These are phyloP conservation scores for Suillia variegata DNA, from an alignment of 2,888 invertebrate genomes.

Conservation along the genomic window DNA sequence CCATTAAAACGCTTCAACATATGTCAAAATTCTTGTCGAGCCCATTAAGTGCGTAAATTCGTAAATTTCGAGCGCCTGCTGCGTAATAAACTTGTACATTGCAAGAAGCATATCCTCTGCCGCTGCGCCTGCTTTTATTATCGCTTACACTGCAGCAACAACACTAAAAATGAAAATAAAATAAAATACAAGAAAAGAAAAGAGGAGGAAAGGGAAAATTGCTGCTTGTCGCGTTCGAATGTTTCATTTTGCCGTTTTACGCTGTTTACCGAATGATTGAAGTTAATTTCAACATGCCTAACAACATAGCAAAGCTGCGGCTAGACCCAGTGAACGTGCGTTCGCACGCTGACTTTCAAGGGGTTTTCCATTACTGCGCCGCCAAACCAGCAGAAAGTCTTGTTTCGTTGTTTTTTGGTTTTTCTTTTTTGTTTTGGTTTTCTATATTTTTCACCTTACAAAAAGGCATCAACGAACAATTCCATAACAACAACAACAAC, in stretches of 20 bases:
- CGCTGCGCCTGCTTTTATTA: conserved; percentile 6
- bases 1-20: conserved; percentile 12
- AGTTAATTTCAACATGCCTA: background rate
- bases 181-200: background rate
- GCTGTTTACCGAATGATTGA: background rate
- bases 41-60: conserved; percentile 6
- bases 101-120: no score
- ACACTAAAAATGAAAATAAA: background rate
- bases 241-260: background rate
- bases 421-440: no score
- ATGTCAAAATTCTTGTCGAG: conserved; percentile 8
- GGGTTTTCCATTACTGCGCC: no score
- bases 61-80: conserved; percentile 6
- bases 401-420: no score
- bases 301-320: no score
- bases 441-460: no score
- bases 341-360: background rate
- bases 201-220: background rate
- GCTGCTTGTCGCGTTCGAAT: background rate
- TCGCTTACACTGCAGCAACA: conserved; percentile 3
- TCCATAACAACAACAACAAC: background rate
- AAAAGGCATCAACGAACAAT: no score
- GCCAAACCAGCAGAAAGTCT: no score
- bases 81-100: conserved; percentile 9
- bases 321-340: background rate